phyloP scores from a whole-genome alignment of 2,113 vertebrate genomes.

The Sitta europaea region DNA sequence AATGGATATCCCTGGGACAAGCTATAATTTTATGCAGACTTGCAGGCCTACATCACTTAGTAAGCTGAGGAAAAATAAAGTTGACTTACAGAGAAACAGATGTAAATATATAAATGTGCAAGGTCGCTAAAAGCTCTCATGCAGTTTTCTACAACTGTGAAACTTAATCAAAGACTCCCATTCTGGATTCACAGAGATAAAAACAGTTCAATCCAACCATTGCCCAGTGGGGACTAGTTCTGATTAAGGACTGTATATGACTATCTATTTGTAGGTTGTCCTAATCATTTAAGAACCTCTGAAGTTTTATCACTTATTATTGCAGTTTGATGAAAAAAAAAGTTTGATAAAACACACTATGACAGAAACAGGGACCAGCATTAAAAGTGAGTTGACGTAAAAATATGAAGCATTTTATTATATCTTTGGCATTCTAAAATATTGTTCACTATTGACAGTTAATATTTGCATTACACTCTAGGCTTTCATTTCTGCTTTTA shows the following conservation, averaged over 20 bases:
- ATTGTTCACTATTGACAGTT: neutral
- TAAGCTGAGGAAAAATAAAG: neutral
- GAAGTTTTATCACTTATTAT: neutral
- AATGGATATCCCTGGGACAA: neutral
- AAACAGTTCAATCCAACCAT: conserved; percentile 10
- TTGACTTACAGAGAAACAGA: neutral
- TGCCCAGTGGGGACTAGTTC: neutral
- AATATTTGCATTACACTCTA: neutral
- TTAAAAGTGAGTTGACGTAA: neutral
- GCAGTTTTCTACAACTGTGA: neutral
- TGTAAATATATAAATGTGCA: neutral
- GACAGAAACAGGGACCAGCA: neutral
- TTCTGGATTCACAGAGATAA: neutral
- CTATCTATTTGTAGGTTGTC: neutral
- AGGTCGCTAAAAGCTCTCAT: neutral
- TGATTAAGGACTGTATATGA: neutral
- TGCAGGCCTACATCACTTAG: neutral
- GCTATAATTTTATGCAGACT: neutral
- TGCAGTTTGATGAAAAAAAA: neutral
- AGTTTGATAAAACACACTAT: neutral
- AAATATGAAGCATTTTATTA: neutral
- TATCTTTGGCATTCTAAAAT: neutral
- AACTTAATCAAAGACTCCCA: neutral
- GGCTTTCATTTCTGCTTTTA: neutral
- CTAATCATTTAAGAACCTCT: neutral